Conservation (phyloP, 2,797 vertebrate genomes). For the Takifugu rubripes region DNA sequence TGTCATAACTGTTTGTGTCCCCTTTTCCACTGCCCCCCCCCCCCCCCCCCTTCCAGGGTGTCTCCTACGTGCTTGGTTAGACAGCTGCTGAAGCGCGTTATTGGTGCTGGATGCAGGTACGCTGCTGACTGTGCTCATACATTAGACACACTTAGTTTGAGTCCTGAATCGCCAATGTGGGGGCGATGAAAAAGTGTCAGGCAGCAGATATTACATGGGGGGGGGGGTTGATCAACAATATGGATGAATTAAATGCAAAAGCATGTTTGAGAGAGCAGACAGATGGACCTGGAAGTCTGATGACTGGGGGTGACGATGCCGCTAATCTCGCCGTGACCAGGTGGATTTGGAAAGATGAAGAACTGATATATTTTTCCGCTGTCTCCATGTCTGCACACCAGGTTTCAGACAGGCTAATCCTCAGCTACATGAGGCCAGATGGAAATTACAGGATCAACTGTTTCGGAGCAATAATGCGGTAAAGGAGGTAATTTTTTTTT, state of each 20-base stretch:
- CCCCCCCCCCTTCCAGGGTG: slow-evolving; percentile 3
- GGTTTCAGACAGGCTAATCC: slow-evolving; percentile 39
- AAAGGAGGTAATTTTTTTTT: slow-evolving; percentile 14
- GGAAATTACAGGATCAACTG: slow-evolving; percentile 45
- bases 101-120: slow-evolving; percentile 46
- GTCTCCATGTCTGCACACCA: slow-evolving; percentile 7
- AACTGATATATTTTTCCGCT: slow-evolving; percentile 13
- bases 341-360: slow-evolving; percentile 43
- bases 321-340: slow-evolving; percentile 22
- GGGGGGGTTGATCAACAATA: slow-evolving; percentile 18
- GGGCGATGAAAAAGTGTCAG: neutral
- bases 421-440: slow-evolving; percentile 22
- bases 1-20: slow-evolving; percentile 4
- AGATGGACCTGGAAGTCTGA: slow-evolving; percentile 1
- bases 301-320: neutral
- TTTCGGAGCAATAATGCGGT: slow-evolving; percentile 16
- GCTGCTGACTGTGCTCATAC: slow-evolving; percentile 45
- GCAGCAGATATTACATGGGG: slow-evolving; percentile 24
- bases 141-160: slow-evolving; percentile 60
- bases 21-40: slow-evolving; percentile 19
- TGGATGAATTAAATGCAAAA: slow-evolving; percentile 35
- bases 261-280: slow-evolving; percentile 10
- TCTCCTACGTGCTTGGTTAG: slow-evolving; percentile 38
- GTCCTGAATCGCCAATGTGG: slow-evolving; percentile 40
- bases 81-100: slow-evolving; percentile 38